Evolutionary conservation across 2,113 vertebrate species (phyloP), one percentile per base, ranked within the genome.

Genomic region (Erythrolamprus reginae): DNA sequence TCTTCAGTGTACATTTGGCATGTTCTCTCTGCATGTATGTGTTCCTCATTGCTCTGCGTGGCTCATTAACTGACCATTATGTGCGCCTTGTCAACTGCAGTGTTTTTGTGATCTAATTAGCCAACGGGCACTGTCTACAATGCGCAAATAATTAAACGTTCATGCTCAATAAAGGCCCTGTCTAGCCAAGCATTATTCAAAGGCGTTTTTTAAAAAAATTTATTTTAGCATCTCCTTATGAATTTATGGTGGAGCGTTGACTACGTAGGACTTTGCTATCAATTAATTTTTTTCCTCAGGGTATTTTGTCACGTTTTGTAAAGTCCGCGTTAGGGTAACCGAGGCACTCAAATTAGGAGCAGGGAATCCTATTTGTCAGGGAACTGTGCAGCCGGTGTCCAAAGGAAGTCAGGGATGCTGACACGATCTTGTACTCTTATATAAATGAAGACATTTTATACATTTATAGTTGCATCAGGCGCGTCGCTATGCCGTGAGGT

Each of bases 81-180:
- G 55, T 24, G 7, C 21, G 15, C 28, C 45, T 61, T 47, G 56
- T 47, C 86, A 88, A 58, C 7, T 88, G 86, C 38, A 33, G 47
- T 24, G 61, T 38, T 77, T 77, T 77, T 50, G 26, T 65, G 70
- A 33, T 70, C 47, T 88, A 88, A 88, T 88, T 88, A 88, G 70
- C 28, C 38, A 51, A 50, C 1, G 87, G 33, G 56, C 23, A 0
- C 28, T 38, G 21, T 24, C 28, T 51, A 77, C 65, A 88, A 51
- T 51, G 61, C n/a, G 1, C 47, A 88, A 88, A 56, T 77, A 88
- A 88, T 88, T 88, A 88, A 88, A 70, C 2, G 28, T 88, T 88
- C 47, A 88, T 88, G 61, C 61, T 77, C 87, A 50, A 38, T 77
- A 88, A 50, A 70, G 28, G 47, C 56, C 28, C 58, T 51, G 45